phyloP scores from a whole-genome alignment of 2,797 vertebrate genomes.

The Macrochelys suwanniensis region DNA sequence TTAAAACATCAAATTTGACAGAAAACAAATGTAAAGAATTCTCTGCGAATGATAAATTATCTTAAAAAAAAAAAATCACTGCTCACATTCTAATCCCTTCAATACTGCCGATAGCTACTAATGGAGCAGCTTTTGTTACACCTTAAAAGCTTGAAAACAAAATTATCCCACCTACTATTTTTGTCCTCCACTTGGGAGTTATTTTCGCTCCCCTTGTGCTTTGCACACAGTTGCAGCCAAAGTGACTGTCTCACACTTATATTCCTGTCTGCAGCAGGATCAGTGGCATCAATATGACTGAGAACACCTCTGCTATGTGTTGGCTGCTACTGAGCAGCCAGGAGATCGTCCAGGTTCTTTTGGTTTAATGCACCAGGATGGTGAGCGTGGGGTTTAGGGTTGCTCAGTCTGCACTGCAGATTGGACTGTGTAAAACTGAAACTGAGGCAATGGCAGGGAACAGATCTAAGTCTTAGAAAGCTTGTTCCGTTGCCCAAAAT shows the following conservation, averaged over 20 bases:
- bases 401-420: background rate
- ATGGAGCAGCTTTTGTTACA: background rate
- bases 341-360: background rate
- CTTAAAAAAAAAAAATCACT: background rate
- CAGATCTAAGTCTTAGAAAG: background rate
- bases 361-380: accelerated
- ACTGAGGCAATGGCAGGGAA: background rate
- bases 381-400: background rate
- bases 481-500: background rate
- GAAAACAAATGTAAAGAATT: background rate
- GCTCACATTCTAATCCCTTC: background rate
- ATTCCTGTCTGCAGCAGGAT: background rate
- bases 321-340: background rate
- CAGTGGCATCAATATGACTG: background rate
- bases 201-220: background rate
- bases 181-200: background rate
- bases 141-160: background rate
- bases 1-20: background rate
- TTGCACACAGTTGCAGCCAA: background rate
- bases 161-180: background rate
- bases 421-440: background rate
- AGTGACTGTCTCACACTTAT: background rate
- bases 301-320: background rate
- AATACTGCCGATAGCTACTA: background rate
- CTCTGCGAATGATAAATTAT: background rate